phyloP scores from a whole-genome alignment of 2,113 vertebrate genomes.

The Xiphorhynchus elegans region DNA sequence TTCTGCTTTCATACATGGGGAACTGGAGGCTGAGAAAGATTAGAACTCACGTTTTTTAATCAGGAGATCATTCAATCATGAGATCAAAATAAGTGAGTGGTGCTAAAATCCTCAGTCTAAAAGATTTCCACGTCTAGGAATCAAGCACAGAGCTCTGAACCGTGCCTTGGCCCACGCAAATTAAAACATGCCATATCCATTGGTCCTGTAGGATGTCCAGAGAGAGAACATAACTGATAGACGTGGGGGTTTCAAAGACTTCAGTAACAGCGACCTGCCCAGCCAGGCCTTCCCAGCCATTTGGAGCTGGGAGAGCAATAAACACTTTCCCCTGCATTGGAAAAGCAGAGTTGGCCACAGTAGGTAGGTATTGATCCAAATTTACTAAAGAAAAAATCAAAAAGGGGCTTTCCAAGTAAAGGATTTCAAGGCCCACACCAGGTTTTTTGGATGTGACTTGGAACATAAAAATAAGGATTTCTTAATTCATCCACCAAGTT shows the following conservation, averaged over 20 bases:
- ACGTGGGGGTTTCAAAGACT: not conserved
- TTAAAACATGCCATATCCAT: not conserved
- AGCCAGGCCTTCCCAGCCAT: not conserved
- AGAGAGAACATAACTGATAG: not conserved
- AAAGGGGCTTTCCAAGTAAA: not conserved
- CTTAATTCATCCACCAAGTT: slow-evolving; percentile 22
- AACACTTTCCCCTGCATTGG: not conserved
- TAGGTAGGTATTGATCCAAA: not conserved
- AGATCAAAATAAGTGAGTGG: not conserved
- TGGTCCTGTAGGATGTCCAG: not conserved
- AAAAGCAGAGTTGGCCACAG: not conserved
- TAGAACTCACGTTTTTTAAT: not conserved
- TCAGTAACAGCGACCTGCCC: not conserved
- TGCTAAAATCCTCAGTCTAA: not conserved
- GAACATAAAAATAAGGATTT: slow-evolving; percentile 19
- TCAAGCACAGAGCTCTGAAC: not conserved
- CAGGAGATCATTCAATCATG: not conserved
- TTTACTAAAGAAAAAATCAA: not conserved
- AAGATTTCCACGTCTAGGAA: not conserved
- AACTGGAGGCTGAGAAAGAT: not conserved
- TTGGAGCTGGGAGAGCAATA: not conserved
- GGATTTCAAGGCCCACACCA: not conserved
- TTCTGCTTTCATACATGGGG: not conserved
- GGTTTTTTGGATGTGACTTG: not conserved
- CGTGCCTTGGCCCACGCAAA: not conserved